Percentiles rank a stretch among this genome's conserved stretches.
These are phyloP conservation scores for Papilio xuthus DNA, from an alignment of 1,140 invertebrate genomes.

Conservation along the genomic window DNA sequence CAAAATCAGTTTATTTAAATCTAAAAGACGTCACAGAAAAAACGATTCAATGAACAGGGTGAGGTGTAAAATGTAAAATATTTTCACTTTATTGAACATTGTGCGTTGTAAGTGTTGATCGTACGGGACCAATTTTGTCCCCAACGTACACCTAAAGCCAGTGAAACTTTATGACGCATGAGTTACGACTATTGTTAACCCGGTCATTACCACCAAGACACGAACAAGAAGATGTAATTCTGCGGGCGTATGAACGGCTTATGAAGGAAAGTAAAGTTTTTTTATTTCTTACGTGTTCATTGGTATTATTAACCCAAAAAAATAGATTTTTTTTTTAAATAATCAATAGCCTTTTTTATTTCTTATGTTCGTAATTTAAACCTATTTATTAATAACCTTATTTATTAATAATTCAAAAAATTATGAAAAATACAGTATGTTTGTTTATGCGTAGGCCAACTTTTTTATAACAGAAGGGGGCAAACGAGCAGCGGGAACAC, in stretches of 20 bases:
- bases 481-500: no score
- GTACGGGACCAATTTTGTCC: conserved; percentile 18
- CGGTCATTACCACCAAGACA: conserved; percentile 31
- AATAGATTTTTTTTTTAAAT: no score
- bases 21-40: neutral
- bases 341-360: no score
- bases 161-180: conserved; percentile 42
- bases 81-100: conserved; percentile 22
- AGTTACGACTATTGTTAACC: conserved; percentile 41
- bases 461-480: no score
- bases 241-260: conserved; percentile 20
- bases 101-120: conserved; percentile 3
- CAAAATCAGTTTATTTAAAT: neutral
- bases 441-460: no score
- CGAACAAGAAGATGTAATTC: conserved; percentile 36
- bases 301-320: no score
- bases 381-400: no score
- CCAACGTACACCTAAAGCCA: conserved; percentile 18
- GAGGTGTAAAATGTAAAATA: neutral
- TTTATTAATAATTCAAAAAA: no score
- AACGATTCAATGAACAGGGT: neutral
- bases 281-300: neutral
- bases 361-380: no score
- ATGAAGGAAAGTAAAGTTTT: conserved; percentile 8
- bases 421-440: no score